phyloP scores from a whole-genome alignment of 2,797 vertebrate genomes.

The Taenioides sp. region DNA sequence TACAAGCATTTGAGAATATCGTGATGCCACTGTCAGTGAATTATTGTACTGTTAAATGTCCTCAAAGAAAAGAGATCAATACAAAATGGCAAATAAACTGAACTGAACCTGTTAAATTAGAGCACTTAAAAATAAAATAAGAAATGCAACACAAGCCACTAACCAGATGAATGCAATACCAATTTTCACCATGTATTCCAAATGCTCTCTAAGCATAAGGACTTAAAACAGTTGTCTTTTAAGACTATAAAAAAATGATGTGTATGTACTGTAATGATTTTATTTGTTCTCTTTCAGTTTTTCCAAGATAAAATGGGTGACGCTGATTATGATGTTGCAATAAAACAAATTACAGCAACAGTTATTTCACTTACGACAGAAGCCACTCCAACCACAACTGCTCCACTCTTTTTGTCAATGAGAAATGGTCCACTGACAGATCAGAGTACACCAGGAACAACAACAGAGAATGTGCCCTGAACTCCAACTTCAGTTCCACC shows the following conservation, averaged over 20 bases:
- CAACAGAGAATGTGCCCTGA: background rate
- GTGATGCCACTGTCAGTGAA: too few species aligned
- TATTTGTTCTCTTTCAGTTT: slow-evolving; percentile 3
- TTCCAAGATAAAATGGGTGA: background rate
- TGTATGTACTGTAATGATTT: background rate
- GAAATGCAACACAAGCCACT: background rate
- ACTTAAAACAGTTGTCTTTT: too few species aligned
- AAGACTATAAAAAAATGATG: background rate
- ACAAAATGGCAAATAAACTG: too few species aligned
- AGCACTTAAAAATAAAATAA: background rate
- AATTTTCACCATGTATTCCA: too few species aligned
- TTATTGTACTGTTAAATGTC: too few species aligned
- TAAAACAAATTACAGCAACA: background rate
- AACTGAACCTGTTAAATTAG: background rate
- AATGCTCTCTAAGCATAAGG: too few species aligned
- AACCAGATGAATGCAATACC: too few species aligned
- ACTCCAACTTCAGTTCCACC: background rate
- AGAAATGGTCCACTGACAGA: background rate
- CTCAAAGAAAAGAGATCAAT: too few species aligned
- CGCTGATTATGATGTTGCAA: background rate
- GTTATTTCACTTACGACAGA: background rate
- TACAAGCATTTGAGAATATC: too few species aligned
- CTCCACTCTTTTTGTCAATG: background rate
- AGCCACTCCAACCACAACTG: background rate
- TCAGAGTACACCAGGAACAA: background rate